Evolutionary conservation across 2,888 invertebrate species (phyloP).

Genomic region (Lasioglossum zephyrum): DNA sequence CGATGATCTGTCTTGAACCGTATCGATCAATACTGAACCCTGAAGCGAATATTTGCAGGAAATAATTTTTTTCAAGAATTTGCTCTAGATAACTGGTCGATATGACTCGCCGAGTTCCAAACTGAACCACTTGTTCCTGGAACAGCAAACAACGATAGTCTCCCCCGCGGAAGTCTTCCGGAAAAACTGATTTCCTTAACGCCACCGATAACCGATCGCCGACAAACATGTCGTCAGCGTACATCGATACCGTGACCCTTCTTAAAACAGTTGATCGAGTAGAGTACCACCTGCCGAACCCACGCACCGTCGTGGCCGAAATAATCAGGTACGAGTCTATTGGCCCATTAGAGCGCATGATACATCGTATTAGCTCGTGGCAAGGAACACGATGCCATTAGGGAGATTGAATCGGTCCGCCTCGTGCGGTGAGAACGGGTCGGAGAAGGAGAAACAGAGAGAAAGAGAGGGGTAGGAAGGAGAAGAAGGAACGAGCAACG

Average conservation of each 20-base stretch:
- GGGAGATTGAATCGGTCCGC: conserved; percentile 77
- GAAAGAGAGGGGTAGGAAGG: conserved; percentile 28
- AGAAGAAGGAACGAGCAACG: conserved; percentile 32
- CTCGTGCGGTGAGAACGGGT: conserved; percentile 58
- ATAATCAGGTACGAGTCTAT: conserved; percentile 75
- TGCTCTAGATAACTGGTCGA: neutral
- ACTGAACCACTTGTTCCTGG: neutral
- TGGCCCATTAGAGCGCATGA: conserved; percentile 77
- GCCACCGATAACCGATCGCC: conserved; percentile 27
- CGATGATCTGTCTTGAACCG: neutral
- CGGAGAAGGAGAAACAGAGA: neutral
- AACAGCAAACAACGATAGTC: neutral
- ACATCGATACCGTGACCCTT: conserved; percentile 47
- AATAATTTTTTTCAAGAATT: neutral
- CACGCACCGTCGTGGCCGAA: conserved; percentile 68
- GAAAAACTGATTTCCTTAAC: neutral
- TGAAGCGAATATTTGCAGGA: neutral
- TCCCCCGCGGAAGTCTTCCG: neutral
- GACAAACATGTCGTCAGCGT: conserved; percentile 32
- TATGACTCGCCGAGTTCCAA: neutral
- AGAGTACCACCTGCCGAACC: conserved; percentile 69
- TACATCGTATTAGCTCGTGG: conserved; percentile 79
- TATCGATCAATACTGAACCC: neutral
- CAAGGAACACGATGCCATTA: conserved; percentile 76
- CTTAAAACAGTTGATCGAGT: conserved; percentile 59